phyloP scores from a whole-genome alignment of 2,113 vertebrate genomes.

The Motacilla tschutschensis region DNA sequence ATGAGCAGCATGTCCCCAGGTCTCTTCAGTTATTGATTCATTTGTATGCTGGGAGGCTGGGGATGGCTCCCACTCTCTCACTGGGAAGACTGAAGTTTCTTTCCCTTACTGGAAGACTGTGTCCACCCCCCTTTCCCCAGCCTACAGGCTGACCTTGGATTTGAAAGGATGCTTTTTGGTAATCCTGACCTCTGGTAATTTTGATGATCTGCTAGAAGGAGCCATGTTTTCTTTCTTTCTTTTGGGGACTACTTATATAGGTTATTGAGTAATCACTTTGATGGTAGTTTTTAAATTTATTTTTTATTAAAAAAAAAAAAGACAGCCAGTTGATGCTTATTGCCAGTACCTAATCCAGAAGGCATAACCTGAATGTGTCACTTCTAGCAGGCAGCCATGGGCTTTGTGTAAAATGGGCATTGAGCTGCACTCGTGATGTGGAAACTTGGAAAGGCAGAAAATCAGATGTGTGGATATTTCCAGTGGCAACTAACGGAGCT shows the following conservation, averaged over 20 bases:
- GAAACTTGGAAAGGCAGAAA: not conserved
- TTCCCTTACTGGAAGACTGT: not conserved
- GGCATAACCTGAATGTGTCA: not conserved
- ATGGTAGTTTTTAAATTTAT: accelerated
- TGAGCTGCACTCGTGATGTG: not conserved
- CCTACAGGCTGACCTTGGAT: not conserved
- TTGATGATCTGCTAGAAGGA: not conserved
- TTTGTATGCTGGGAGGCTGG: not conserved
- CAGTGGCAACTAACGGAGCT: not conserved
- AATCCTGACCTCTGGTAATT: not conserved
- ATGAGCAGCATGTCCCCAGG: not conserved
- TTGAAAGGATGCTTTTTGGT: not conserved
- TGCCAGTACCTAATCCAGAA: not conserved
- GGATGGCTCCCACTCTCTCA: not conserved
- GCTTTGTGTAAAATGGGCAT: not conserved
- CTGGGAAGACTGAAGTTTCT: not conserved
- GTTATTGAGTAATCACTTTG: not conserved
- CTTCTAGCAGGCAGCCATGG: not conserved
- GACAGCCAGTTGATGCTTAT: not conserved
- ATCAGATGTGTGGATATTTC: not conserved
- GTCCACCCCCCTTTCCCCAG: not conserved
- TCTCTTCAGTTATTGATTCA: not conserved
- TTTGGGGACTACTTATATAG: not conserved
- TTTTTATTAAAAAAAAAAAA: not conserved
- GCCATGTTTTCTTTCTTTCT: not conserved